These are phyloP conservation scores for Sebastolobus altivelis DNA, from an alignment of 2,797 vertebrate species.

Conservation along the genomic window DNA sequence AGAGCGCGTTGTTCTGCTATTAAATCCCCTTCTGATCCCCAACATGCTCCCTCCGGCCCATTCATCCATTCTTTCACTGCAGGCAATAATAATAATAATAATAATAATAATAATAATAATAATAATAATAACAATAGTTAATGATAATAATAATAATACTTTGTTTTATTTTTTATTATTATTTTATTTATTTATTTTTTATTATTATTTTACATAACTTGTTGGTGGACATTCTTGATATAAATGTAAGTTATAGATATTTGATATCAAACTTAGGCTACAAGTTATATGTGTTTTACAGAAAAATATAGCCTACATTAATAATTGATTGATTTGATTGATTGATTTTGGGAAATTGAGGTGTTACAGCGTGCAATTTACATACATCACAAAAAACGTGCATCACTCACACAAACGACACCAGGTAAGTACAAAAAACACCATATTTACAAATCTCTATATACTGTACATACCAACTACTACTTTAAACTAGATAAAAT, in stretches of 20 bases:
- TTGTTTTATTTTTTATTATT: neutral
- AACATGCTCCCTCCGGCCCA: slow-evolving; percentile 73
- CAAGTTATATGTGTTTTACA: neutral
- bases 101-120: slow-evolving; percentile 44
- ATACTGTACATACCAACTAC: too few relatives aligned
- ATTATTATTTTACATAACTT: too few relatives aligned
- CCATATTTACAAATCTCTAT: too few relatives aligned
- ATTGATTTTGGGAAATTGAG: too few relatives aligned
- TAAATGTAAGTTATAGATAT: neutral
- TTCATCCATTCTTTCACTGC: slow-evolving; percentile 49
- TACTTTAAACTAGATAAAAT: too few relatives aligned
- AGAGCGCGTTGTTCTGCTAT: slow-evolving; percentile 81
- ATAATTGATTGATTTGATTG: too few relatives aligned
- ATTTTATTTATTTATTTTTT: too few relatives aligned
- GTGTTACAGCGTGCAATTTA: too few relatives aligned
- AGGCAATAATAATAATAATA: slow-evolving; percentile 37
- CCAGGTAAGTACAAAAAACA: too few relatives aligned
- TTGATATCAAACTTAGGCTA: neutral
- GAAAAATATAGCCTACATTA: too few relatives aligned
- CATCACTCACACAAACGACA: too few relatives aligned
- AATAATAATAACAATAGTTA: neutral
- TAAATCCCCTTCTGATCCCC: slow-evolving; percentile 84
- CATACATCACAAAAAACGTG: too few relatives aligned
- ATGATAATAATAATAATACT: slow-evolving; percentile 24
- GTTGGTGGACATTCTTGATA: neutral